A percentile compares a stretch with the other conserved stretches of the same genome.
Conservation (phyloP, 1,140 invertebrate genomes). For the Diabrotica undecimpunctata region DNA sequence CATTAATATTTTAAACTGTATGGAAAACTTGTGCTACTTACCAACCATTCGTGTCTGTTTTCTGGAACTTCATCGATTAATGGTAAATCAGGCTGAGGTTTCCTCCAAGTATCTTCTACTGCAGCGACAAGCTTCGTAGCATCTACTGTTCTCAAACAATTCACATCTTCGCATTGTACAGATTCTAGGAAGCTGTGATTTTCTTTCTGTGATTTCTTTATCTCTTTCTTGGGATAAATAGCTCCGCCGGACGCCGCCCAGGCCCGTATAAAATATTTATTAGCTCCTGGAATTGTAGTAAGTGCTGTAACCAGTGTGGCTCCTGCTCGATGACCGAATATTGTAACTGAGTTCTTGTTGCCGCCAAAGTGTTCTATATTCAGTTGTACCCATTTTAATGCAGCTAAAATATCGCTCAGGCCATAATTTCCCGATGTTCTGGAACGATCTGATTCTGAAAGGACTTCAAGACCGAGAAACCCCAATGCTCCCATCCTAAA, state of each 20-base stretch:
- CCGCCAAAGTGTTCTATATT: constrained; percentile 83
- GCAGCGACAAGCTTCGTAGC: constrained; percentile 61
- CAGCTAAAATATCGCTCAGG: constrained; percentile 72
- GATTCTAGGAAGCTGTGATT: constrained; percentile 58
- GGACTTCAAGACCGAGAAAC: constrained; percentile 67
- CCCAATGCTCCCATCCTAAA: constrained; percentile 75
- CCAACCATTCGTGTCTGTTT: constrained; percentile 68
- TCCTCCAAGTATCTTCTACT: constrained; percentile 67
- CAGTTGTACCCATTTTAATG: constrained; percentile 73
- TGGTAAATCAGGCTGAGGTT: constrained; percentile 59
- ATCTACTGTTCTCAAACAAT: constrained; percentile 60
- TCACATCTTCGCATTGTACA: constrained; percentile 52
- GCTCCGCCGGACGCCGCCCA: constrained; percentile 73
- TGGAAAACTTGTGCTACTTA: constrained; percentile 40
- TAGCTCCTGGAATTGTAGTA: constrained; percentile 54
- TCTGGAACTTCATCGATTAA: constrained; percentile 52
- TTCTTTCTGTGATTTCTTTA: constrained; percentile 58
- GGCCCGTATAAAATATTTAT: constrained; percentile 62
- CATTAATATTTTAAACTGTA: not conserved
- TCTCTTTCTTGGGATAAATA: constrained; percentile 60
- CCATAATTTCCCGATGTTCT: constrained; percentile 83
- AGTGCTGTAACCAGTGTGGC: constrained; percentile 74
- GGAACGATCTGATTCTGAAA: constrained; percentile 67
- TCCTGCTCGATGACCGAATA: constrained; percentile 75
- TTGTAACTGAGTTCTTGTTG: constrained; percentile 66